These are phyloP conservation scores for Cephus cinctus DNA, from an alignment of 1,140 invertebrate species.

Conservation along the genomic window DNA sequence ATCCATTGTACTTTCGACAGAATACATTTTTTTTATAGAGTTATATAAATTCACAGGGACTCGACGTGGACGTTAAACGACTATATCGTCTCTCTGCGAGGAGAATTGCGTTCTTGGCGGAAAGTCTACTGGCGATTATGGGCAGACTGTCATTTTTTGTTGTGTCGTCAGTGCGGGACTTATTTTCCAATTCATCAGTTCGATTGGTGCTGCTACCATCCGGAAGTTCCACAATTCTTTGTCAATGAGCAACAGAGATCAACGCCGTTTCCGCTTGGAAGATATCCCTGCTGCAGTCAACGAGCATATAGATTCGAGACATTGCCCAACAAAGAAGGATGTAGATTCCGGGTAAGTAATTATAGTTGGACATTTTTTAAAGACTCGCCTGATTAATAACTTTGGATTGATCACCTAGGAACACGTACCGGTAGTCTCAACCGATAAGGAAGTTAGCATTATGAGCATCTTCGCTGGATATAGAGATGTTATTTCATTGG, in stretches of 20 bases:
- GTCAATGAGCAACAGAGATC: conserved; percentile 64
- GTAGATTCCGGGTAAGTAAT: conserved; percentile 42
- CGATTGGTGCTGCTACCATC: conserved; percentile 78
- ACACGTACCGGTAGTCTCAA: conserved; percentile 60
- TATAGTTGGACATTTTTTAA: no score
- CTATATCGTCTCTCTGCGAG: conserved; percentile 74
- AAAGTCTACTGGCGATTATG: conserved; percentile 92
- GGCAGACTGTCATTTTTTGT: conserved; percentile 82
- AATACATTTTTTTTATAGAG: neutral
- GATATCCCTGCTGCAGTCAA: conserved; percentile 84
- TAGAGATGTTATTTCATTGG: conserved; percentile 60
- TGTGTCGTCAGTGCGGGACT: conserved; percentile 71
- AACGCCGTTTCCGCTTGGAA: conserved; percentile 65
- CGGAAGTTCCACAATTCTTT: conserved; percentile 73
- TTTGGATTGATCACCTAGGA: conserved; percentile 65
- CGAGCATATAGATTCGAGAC: conserved; percentile 77
- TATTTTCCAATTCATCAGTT: conserved; percentile 77
- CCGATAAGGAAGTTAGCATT: conserved; percentile 60
- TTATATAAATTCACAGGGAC: conserved; percentile 59
- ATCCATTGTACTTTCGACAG: no score
- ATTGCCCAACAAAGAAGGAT: conserved; percentile 53
- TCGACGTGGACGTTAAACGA: conserved; percentile 79
- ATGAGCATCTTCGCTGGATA: conserved; percentile 60
- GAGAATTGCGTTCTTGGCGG: conserved; percentile 80
- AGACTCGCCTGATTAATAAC: conserved; percentile 7